Percentiles rank a stretch among this genome's conserved stretches.
phyloP scores from a whole-genome alignment of 1,140 invertebrate species.

The Orius laevigatus region DNA sequence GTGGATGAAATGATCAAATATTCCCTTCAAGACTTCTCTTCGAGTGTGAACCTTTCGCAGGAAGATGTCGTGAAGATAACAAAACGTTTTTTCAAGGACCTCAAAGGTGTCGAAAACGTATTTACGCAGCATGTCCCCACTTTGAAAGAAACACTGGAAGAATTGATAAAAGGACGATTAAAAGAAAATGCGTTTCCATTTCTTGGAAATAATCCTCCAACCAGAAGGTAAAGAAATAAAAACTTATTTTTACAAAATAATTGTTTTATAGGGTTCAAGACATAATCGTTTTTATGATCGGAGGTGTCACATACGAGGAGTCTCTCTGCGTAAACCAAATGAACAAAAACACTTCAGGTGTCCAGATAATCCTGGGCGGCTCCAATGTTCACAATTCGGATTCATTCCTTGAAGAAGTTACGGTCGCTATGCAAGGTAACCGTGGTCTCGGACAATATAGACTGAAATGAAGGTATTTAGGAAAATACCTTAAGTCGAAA shows the following conservation, averaged over 20 bases:
- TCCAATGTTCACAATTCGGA: slow-evolving; percentile 81
- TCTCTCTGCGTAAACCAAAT: slow-evolving; percentile 70
- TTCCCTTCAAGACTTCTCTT: too few relatives aligned
- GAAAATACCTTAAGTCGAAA: too few relatives aligned
- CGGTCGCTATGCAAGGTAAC: slow-evolving; percentile 27
- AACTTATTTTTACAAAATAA: slow-evolving; percentile 4
- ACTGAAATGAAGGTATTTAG: too few relatives aligned
- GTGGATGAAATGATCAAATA: too few relatives aligned
- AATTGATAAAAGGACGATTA: slow-evolving; percentile 73
- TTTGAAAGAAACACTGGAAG: slow-evolving; percentile 70
- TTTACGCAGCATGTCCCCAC: slow-evolving; percentile 89
- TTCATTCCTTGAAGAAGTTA: slow-evolving; percentile 59
- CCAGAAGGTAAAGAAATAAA: slow-evolving; percentile 18
- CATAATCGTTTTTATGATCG: slow-evolving; percentile 87
- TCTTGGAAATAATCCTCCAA: slow-evolving; percentile 27
- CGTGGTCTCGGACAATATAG: too few relatives aligned
- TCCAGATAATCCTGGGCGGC: slow-evolving; percentile 73
- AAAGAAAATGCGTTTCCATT: slow-evolving; percentile 69
- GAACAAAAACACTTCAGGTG: slow-evolving; percentile 50
- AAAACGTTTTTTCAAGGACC: slow-evolving; percentile 74
- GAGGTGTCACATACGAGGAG: slow-evolving; percentile 96
- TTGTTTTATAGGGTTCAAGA: slow-evolving; percentile 49
- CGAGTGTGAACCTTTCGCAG: slow-evolving; percentile 25
- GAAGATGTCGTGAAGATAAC: slow-evolving; percentile 81
- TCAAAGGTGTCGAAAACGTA: slow-evolving; percentile 92